A percentile compares a stretch with the other conserved stretches of the same genome.
Evolutionary conservation across 1,140 invertebrate genomes (phyloP).

Genomic region (Apis dorsata): DNA sequence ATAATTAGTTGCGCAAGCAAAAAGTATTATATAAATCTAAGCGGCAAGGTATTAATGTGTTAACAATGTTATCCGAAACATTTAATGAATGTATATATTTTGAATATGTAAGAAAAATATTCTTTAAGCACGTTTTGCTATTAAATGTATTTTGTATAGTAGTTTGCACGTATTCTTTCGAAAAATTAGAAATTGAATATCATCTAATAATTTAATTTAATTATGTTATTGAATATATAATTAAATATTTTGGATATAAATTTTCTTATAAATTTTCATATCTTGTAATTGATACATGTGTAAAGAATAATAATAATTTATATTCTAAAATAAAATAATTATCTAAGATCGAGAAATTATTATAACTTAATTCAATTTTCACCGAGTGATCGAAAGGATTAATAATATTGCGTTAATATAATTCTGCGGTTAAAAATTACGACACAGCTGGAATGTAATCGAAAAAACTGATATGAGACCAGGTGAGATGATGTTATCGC

Average conservation of each 20-base stretch:
- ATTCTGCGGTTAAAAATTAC: neutral
- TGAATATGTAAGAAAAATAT: no score
- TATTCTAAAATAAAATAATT: neutral
- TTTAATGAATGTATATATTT: neutral
- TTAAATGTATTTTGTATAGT: no score
- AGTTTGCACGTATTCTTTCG: no score
- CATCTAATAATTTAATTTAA: no score
- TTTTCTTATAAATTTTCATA: no score
- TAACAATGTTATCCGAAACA: neutral
- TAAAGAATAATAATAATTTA: neutral
- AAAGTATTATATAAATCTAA: neutral
- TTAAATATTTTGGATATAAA: no score
- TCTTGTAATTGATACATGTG: no score
- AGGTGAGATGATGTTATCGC: slow-evolving; percentile 16
- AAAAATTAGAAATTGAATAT: no score
- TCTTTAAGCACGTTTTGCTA: no score
- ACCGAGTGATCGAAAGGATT: neutral
- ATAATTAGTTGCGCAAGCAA: slow-evolving; percentile 8
- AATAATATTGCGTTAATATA: neutral
- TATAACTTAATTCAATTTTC: neutral
- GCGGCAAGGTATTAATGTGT: neutral
- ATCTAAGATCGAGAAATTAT: neutral
- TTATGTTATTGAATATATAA: no score
- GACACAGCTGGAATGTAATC: slow-evolving; percentile 1
- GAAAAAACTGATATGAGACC: neutral